Evolutionary conservation across 2,797 vertebrate genomes (phyloP).

Genomic region (Anabacerthia variegaticeps): DNA sequence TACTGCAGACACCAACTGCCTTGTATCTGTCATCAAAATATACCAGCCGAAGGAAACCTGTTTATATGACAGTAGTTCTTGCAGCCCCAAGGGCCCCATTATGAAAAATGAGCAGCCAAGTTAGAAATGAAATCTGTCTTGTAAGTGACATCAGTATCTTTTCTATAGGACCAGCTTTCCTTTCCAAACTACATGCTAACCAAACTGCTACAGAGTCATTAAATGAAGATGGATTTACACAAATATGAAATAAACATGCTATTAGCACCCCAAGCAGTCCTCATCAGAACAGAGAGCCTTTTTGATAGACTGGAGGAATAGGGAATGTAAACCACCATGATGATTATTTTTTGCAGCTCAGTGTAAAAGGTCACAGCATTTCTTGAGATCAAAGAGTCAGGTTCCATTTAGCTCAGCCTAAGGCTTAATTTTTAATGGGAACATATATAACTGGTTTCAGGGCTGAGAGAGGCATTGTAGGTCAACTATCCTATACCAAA

Average conservation of each 20-base stretch:
- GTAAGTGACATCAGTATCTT: neutral
- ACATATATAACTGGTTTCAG: neutral
- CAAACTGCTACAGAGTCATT: neutral
- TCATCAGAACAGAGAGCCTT: neutral
- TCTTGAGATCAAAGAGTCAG: neutral
- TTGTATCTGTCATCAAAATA: neutral
- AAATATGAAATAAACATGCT: neutral
- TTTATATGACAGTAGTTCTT: neutral
- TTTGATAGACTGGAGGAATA: neutral
- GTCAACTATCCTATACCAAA: neutral
- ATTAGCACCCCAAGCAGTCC: neutral
- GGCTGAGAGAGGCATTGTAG: neutral
- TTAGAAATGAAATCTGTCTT: neutral
- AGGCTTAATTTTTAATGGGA: neutral
- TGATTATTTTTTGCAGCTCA: neutral
- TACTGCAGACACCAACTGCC: neutral
- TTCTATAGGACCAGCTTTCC: neutral
- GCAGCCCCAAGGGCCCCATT: fast-evolving
- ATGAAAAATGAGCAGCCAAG: neutral
- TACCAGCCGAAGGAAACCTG: neutral
- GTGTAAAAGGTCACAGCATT: constrained; percentile 2
- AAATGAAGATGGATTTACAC: neutral
- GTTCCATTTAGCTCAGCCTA: neutral
- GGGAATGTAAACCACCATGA: neutral
- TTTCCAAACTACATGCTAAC: neutral